Conservation (phyloP, 1,140 invertebrate species). For the Plutomurus gul region DNA sequence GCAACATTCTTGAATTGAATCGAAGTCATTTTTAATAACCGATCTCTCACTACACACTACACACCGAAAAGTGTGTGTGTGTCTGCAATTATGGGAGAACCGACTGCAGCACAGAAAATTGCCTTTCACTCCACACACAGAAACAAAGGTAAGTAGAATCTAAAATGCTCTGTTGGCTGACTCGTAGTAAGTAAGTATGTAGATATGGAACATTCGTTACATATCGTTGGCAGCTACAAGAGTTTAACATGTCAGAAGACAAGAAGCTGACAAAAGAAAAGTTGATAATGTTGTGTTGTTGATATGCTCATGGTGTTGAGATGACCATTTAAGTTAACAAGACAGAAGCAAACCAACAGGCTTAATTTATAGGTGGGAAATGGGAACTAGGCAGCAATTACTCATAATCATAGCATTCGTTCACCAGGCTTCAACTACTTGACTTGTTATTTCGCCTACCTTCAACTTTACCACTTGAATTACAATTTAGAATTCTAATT, state of each 20-base stretch:
- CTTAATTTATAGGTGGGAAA: constrained; percentile 27
- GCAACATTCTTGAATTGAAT: too few relatives aligned
- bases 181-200: too few relatives aligned
- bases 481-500: constrained; percentile 26
- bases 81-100: too few relatives aligned
- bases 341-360: constrained; percentile 25
- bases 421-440: constrained; percentile 1
- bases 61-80: too few relatives aligned
- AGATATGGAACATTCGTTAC: too few relatives aligned
- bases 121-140: too few relatives aligned
- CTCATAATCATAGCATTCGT: constrained; percentile 26
- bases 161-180: too few relatives aligned
- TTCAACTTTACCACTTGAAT: constrained; percentile 14
- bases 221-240: too few relatives aligned
- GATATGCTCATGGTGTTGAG: constrained; percentile 18
- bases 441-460: constrained; percentile 24
- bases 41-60: too few relatives aligned
- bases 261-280: constrained; percentile 24
- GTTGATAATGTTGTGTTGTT: constrained; percentile 6
- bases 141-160: too few relatives aligned
- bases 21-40: too few relatives aligned
- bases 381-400: constrained; percentile 28
- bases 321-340: constrained; percentile 30
- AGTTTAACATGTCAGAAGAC: not conserved
- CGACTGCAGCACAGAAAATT: too few relatives aligned